Evolutionary conservation across 1,140 invertebrate genomes (phyloP).

Genomic region (Bursaphelenchus mucronatus): DNA sequence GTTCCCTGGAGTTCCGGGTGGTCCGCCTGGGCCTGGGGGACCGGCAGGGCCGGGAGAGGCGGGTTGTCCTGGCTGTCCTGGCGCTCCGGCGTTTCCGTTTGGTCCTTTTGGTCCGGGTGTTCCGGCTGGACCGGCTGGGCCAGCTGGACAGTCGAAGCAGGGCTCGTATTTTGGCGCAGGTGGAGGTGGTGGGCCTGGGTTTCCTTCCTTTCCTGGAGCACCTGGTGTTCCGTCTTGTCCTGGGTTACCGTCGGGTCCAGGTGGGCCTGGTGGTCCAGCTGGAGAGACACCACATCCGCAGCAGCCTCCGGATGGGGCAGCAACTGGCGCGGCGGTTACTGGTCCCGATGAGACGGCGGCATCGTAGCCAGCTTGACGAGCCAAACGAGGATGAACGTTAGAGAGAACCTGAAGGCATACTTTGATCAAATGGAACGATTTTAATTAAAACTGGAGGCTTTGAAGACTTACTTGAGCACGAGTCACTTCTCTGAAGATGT

Average conservation of each 20-base stretch:
- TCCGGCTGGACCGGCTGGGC: constrained; percentile 34
- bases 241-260: constrained; percentile 31
- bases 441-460: neutral
- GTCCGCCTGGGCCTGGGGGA: constrained; percentile 29
- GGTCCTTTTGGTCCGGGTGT: constrained; percentile 25
- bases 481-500: constrained; percentile 48
- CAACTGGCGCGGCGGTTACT: constrained; percentile 13
- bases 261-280: constrained; percentile 42
- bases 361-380: constrained; percentile 29
- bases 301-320: constrained; percentile 19
- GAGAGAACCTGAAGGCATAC: constrained; percentile 16
- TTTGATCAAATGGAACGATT: neutral
- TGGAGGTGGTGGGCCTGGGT: neutral
- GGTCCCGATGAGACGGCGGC: too few relatives aligned
- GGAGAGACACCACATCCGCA: constrained; percentile 42
- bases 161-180: constrained; percentile 14
- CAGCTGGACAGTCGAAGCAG: constrained; percentile 27
- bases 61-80: constrained; percentile 27
- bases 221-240: constrained; percentile 29
- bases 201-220: constrained; percentile 10
- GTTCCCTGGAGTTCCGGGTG: constrained; percentile 30
- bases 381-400: constrained; percentile 34
- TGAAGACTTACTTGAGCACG: constrained; percentile 39
- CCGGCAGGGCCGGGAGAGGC: constrained; percentile 34
- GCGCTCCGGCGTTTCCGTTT: constrained; percentile 30